Percentiles rank a stretch among this genome's conserved stretches.
Conservation (phyloP, 1,140 invertebrate species). For the Drosophila insularis region DNA sequence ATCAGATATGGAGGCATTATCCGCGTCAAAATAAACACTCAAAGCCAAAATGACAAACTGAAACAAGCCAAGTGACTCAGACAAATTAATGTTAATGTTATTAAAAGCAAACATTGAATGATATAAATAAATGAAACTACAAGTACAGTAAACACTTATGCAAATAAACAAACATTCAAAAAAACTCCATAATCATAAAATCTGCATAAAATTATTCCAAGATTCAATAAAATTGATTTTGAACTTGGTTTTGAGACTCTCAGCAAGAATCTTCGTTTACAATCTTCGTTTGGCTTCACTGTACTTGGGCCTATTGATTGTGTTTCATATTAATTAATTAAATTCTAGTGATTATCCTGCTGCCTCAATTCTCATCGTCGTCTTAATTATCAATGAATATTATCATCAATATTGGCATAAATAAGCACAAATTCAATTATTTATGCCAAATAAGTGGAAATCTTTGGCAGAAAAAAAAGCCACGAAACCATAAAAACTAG, state of each 20-base stretch:
- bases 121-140: constrained; percentile 10
- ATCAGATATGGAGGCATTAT: constrained; percentile 69
- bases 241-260: too few species aligned
- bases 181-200: too few species aligned
- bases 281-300: constrained; percentile 18
- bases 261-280: too few species aligned
- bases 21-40: constrained; percentile 74
- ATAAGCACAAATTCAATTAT: constrained; percentile 78
- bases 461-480: constrained; percentile 48
- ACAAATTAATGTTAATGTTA: constrained; percentile 78
- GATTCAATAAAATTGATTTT: too few species aligned
- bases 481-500: constrained; percentile 42
- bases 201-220: too few species aligned
- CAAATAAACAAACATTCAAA: not conserved
- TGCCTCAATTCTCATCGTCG: constrained; percentile 51
- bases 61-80: constrained; percentile 58
- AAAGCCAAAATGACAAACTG: constrained; percentile 39
- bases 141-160: constrained; percentile 13
- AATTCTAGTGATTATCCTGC: constrained; percentile 72
- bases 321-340: constrained; percentile 65
- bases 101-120: constrained; percentile 71
- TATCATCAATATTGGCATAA: constrained; percentile 39
- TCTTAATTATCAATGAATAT: constrained; percentile 4
- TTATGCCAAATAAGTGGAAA: constrained; percentile 80
- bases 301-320: constrained; percentile 18